Evolutionary conservation across 2,797 vertebrate genomes (phyloP), one percentile per base, ranked within the genome.

Genomic region (Xiphophorus birchmanni): DNA sequence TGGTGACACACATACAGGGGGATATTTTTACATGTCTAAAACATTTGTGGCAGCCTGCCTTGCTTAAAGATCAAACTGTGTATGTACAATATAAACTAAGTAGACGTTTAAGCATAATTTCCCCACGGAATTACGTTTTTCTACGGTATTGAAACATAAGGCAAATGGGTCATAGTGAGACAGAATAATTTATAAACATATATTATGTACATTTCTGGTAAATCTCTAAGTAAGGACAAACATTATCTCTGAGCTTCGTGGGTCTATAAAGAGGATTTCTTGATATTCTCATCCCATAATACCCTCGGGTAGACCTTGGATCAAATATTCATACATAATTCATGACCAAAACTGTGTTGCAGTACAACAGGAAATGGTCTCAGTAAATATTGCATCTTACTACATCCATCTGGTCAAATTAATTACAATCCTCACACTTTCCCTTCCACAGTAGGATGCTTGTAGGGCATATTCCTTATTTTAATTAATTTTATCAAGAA

Each of bases 311-410:
- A 73, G 67, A 63, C 40, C 3, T 42, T 37, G 40, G 35, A 78
- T 79, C 73, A 76, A 79, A 79, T 86, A 9, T 60, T 42, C 75
- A 80, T 86, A 76, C 71, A 89, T 85, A 78, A 81, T 84, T 82
- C 32, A 87, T 86, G 54, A 78, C 21, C 32, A 63, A 76, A 56
- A 76, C 47, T 77, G 69, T 35, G 40, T 47, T 79, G 13, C 48
- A 80, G 69, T 76, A 78, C 58, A 56, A 75, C 67, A 82, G 63
- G 63, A 18, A 69, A 32, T 65, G 32, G 54, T 74, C 29, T 13
- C 54, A 76, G 52, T 78, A 65, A 89, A 80, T 52, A 63, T 10
- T 73, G 52, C 42, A 77, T 83, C 81, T 90, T 83, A 84, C 63
- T 67, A 76, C 47, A 17, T 44, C 73, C 73, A 87, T 86, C 86